Evolutionary conservation across 2,113 vertebrate genomes (phyloP), one percentile per base, ranked within the genome.

Genomic region (Machaerirhynchus nigripectus): DNA sequence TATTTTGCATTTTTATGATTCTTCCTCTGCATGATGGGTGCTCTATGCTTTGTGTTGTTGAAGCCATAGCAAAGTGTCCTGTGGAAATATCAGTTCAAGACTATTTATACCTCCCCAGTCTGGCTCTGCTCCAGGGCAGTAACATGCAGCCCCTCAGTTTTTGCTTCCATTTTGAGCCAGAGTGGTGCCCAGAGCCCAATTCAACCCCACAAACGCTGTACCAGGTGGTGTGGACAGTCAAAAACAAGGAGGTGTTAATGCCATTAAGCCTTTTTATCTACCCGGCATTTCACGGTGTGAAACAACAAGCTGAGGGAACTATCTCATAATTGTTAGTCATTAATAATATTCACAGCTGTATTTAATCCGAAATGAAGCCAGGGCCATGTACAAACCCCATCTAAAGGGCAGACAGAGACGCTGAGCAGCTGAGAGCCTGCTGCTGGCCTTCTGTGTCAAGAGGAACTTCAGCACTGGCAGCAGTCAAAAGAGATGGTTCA

Each of bases 21-120:
- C 12, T 35, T 33, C 4, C 24, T 53, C 46, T 59, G 22, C 17
- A 2, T 11, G 9, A 15, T n/a, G 44, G 16, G 6, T 56, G 44
- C 27, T 90, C 13, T 69, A 22, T 31, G 3, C 17, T 20, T 4
- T 0, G 1, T 17, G 35, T 8, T 40, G 19, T 17, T 60, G 60
- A 49, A 74, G 55, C 19, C 31, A 2, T 22, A 60, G 70, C 5
- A 11, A 23, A 4, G 10, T 20, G 24, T n/a, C 20, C 37, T 53
- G 69, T 1, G 2, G 31, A 14, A 56, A 3, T 26, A 23, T 24
- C 35, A 4, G 15, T 8, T 78, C 47, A 50, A 37, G 14, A 3
- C 44, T 70, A 1, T 23, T 55, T 24, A 33, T 50, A 9, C 50
- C 0, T 0, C 13, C 21, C 0, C 49, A 21, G 13, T 49, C 64